Conservation (phyloP, 1,140 invertebrate genomes). For the Streblospio benedicti region DNA sequence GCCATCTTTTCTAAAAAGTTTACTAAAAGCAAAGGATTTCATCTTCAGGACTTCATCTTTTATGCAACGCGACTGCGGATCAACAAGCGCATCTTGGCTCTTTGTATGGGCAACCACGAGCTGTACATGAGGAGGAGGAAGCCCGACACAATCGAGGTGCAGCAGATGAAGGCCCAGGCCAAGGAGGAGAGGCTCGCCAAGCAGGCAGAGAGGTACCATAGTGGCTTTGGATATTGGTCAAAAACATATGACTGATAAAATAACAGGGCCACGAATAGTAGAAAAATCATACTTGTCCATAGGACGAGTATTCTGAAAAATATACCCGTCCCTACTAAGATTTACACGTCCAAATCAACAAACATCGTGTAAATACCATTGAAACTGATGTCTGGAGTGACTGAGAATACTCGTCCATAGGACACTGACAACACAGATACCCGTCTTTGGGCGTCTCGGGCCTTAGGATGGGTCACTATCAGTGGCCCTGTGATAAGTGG, state of each 20-base stretch:
- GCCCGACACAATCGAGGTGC: slow-evolving; percentile 95
- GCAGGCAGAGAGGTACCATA: slow-evolving; percentile 26
- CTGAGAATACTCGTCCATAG: too few relatives aligned
- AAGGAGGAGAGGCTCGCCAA: slow-evolving; percentile 71
- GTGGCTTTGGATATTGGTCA: background rate
- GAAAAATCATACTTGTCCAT: too few relatives aligned
- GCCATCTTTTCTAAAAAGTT: too few relatives aligned
- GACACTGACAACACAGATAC: background rate
- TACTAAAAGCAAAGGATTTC: too few relatives aligned
- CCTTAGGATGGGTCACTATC: background rate
- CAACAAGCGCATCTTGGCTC: slow-evolving; percentile 88
- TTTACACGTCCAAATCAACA: too few relatives aligned
- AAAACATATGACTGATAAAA: background rate
- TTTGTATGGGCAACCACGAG: slow-evolving; percentile 98
- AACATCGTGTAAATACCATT: too few relatives aligned
- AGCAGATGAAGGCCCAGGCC: slow-evolving; percentile 98
- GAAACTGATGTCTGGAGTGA: too few relatives aligned
- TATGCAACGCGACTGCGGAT: slow-evolving; percentile 93
- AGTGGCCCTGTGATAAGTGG: background rate
- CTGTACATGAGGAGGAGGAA: slow-evolving; percentile 92
- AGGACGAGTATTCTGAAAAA: too few relatives aligned
- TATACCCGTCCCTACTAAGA: too few relatives aligned
- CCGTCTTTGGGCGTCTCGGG: background rate
- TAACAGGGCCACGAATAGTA: too few relatives aligned
- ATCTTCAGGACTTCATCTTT: slow-evolving; percentile 85